These are phyloP conservation scores for Apostichopus parvimensis DNA, from an alignment of 35 echinoderm and acorn worm species.

Conservation along the genomic window DNA sequence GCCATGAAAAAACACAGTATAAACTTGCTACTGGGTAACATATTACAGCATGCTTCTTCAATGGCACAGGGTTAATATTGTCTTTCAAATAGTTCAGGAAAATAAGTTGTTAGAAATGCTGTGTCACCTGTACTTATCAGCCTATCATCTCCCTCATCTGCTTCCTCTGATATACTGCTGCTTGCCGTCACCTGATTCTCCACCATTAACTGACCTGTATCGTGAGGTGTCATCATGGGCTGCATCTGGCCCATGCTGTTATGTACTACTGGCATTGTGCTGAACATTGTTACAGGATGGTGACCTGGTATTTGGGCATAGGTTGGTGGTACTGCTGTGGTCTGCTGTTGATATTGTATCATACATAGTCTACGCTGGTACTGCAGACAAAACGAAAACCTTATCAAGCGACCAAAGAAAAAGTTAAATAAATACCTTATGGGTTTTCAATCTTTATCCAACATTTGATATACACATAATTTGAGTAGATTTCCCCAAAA, in stretches of 20 bases:
- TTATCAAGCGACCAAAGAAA: neutral
- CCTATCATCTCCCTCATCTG: conserved; percentile 15
- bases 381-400: conserved; percentile 10
- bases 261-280: conserved; percentile 26
- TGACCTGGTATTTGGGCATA: neutral
- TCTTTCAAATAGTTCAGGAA: neutral
- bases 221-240: neutral
- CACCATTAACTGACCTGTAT: conserved; percentile 26
- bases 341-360: conserved; percentile 46
- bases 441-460: too few relatives aligned
- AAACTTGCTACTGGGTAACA: too few relatives aligned
- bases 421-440: neutral
- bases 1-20: too few relatives aligned
- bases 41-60: too few relatives aligned
- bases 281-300: conserved; percentile 26
- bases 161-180: conserved; percentile 48
- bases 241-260: conserved; percentile 20
- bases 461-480: too few relatives aligned
- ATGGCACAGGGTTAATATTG: too few relatives aligned
- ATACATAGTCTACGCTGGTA: conserved; percentile 43
- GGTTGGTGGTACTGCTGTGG: neutral
- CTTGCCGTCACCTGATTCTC: conserved; percentile 32
- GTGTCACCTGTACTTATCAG: conserved; percentile 40
- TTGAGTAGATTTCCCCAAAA: too few relatives aligned
- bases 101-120: conserved; percentile 39